A percentile compares a stretch with the other conserved stretches of the same genome.
Evolutionary conservation across 2,113 vertebrate species (phyloP).

Genomic region (Sardina pilchardus): DNA sequence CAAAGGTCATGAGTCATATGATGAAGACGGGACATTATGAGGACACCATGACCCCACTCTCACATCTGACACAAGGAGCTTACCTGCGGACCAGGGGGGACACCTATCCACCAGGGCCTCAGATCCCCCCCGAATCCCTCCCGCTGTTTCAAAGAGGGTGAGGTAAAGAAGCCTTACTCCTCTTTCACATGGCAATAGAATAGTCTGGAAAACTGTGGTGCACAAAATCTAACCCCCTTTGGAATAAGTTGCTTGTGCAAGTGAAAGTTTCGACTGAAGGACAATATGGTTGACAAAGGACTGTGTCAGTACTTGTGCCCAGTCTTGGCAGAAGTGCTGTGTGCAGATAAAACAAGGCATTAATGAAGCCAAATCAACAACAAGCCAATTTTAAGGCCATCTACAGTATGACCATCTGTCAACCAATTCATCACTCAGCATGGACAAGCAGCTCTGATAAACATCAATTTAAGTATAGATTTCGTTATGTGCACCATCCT

Average conservation of each 20-base stretch:
- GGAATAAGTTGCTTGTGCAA: neutral
- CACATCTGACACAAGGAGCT: conserved; percentile 29
- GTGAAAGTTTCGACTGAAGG: neutral
- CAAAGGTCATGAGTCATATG: conserved; percentile 23
- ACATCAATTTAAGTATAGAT: neutral
- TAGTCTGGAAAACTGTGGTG: conserved; percentile 5
- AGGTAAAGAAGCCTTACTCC: conserved; percentile 11
- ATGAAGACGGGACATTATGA: conserved; percentile 23
- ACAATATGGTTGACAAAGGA: neutral
- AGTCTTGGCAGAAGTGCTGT: neutral
- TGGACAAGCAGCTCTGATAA: neutral
- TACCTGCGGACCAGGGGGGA: conserved; percentile 36
- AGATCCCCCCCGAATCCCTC: neutral
- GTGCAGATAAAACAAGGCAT: neutral
- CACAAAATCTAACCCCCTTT: neutral
- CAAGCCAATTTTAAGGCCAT: neutral
- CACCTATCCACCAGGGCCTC: conserved; percentile 14
- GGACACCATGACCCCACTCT: conserved; percentile 32
- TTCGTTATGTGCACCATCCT: neutral
- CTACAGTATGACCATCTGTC: neutral
- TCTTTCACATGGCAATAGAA: conserved; percentile 1
- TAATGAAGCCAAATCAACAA: neutral
- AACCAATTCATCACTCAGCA: neutral
- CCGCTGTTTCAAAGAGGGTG: conserved; percentile 1
- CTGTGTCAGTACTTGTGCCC: neutral